Evolutionary conservation across 2,888 invertebrate species (phyloP), one percentile per base, ranked within the genome.

Genomic region (Calameuta pallipes): DNA sequence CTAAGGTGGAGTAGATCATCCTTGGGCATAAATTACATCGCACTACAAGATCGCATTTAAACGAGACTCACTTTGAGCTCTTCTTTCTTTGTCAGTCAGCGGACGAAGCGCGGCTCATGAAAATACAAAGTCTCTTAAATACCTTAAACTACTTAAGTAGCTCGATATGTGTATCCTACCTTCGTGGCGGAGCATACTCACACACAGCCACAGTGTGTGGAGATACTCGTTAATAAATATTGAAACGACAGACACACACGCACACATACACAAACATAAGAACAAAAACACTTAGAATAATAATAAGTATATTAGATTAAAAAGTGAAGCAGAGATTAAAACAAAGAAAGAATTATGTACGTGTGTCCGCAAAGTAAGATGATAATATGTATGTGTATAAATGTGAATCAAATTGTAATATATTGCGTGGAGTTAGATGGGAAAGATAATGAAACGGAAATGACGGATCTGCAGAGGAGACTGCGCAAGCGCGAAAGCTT

Each of bases 1-100:
- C 95, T 80, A 95, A 96, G 88, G 91, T 96, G 83, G 96, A 97
- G 92, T 97, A 95, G 94, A 78, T 13, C 15, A 33, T 33, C 36
- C 23, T 11, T 76, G 74, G 79, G 75, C 56, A 36, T 74, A 11
- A 56, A 23, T 23, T 56, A 56, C 56, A 56, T 56, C 56, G 23
- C 56, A 56, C 56, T 56, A 23, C 56, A 30, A 74, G 35, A 74
- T 74, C 15, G 37, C 37, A 74, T 79, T 80, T 80, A 70, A 69
- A 76, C 68, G 33, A 56, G 31, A 70, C 56, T 75, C 36, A n/a
- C 23, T 35, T 30, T 23, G 68, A 75, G 15, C 31, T 37, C 31
- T 75, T 75, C n/a, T 75, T 23, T 75, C 41, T 33, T 34, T 6
- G 56, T 13, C 69, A 15, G 33, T 36, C 34, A 30, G 15, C 30